A percentile compares a stretch with the other conserved stretches of the same genome.
phyloP scores from a whole-genome alignment of 2,113 vertebrate genomes.

The Trachemys scripta region DNA sequence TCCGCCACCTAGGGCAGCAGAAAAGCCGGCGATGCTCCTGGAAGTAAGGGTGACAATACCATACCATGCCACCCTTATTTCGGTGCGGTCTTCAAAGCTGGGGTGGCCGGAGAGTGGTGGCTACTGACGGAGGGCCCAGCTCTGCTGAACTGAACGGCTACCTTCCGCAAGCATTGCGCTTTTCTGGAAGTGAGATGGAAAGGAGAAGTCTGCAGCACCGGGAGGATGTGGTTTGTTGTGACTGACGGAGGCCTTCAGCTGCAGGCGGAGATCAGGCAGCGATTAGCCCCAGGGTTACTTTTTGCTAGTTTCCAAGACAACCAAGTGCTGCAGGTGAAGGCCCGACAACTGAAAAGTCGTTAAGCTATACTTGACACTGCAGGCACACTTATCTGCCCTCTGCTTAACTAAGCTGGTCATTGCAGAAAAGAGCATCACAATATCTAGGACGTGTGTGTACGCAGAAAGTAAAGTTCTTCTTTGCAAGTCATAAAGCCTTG shows the following conservation, averaged over 20 bases:
- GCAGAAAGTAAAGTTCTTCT: neutral
- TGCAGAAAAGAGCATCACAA: neutral
- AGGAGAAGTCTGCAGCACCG: neutral
- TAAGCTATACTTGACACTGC: neutral
- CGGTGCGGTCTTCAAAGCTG: too few species aligned
- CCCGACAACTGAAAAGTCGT: neutral
- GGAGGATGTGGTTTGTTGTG: slow-evolving; percentile 50
- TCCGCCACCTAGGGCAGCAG: too few species aligned
- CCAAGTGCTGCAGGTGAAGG: slow-evolving; percentile 35
- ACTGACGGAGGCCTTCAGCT: slow-evolving; percentile 45
- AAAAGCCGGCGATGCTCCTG: too few species aligned
- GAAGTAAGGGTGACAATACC: too few species aligned
- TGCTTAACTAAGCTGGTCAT: neutral
- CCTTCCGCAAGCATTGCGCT: neutral
- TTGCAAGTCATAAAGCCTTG: neutral
- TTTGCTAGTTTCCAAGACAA: slow-evolving; percentile 33
- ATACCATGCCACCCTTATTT: too few species aligned
- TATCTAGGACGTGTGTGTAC: neutral
- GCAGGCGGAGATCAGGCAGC: slow-evolving; percentile 46
- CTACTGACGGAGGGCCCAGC: too few species aligned
- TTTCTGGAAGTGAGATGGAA: neutral
- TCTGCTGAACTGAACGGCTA: neutral
- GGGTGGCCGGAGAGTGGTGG: too few species aligned
- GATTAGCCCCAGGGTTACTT: slow-evolving; percentile 22
- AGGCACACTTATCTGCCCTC: neutral